Base-by-base conservation (phyloP, 2,888 invertebrate genomes). In the Noctua pronuba region DNA sequence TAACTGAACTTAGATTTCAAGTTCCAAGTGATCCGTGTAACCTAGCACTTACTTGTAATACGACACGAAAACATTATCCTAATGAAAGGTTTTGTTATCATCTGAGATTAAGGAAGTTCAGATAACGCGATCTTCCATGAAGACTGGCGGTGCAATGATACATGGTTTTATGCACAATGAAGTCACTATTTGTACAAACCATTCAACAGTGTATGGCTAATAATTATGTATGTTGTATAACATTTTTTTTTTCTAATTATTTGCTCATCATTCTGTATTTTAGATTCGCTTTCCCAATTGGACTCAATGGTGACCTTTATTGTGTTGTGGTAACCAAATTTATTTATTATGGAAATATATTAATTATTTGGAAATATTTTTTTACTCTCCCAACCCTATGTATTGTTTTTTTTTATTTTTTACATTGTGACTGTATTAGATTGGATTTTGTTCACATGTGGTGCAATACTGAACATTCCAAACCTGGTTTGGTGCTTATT, bases 401-500 rank as follows among this genome's bases (percentile, higher is more conserved):
- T 84, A 88, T 72, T 86, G 84, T 82, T 74, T 78, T 86, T 78
- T 87, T 86, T 89, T 90, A 86, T 82, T 88, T 90, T 92, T 89
- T 92, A 90, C 88, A 84, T 91, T 91, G 88, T 94, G 91, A 93
- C 90, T 90, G 87, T 91, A 90, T 89, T 91, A 92, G 86, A 94
- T 94, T 93, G 92, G 92, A 91, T 93, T 93, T 91, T 93, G 93
- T 95, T 95, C 94, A 92, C 89, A 91, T 93, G 93, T 94, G 94
- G 96, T 96, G 96, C 96, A 96, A 96, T 96, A 95, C 94, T 93
- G 95, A 95, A 96, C 96, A 96, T 96, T 96, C 96, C 96, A 95
- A 96, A 96, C 96, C 88, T 95, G 92, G 96, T 96, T 96, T 96
- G 96, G 96, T 96, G 96, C 96, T 96, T 95, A 94, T 94, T 94